These are phyloP conservation scores for Aplysia californica DNA, from an alignment of 1,140 invertebrate species.

Conservation along the genomic window DNA sequence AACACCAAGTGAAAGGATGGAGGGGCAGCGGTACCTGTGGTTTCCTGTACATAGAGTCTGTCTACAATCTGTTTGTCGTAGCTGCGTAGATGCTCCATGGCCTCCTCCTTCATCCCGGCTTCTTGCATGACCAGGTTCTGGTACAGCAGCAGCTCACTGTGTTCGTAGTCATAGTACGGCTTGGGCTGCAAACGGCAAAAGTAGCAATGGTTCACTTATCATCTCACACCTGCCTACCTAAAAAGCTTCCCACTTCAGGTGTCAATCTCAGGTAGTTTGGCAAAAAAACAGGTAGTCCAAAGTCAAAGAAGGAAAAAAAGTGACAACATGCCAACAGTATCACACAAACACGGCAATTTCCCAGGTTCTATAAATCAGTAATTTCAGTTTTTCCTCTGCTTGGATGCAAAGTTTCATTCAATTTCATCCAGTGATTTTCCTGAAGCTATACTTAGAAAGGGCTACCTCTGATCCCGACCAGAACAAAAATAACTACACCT, in stretches of 20 bases:
- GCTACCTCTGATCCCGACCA: too few relatives aligned
- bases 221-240: not conserved
- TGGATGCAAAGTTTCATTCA: too few relatives aligned
- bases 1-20: too few relatives aligned
- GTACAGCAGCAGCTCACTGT: constrained; percentile 95
- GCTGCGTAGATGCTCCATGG: constrained; percentile 87
- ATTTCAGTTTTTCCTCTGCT: too few relatives aligned
- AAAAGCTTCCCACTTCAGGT: too few relatives aligned
- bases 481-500: too few relatives aligned
- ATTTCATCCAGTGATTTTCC: too few relatives aligned
- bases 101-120: constrained; percentile 84
- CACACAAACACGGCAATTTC: too few relatives aligned
- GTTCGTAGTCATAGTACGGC: constrained; percentile 85
- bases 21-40: too few relatives aligned
- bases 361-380: not conserved
- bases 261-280: too few relatives aligned
- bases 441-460: too few relatives aligned
- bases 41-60: constrained; percentile 92
- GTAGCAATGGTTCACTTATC: not conserved
- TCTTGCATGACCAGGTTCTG: constrained; percentile 97
- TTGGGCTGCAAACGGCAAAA: constrained; percentile 53
- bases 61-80: constrained; percentile 93
- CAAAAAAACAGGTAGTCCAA: not conserved
- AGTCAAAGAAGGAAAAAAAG: not conserved
- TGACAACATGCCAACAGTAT: not conserved